These are phyloP conservation scores for Microcebus jonahi DNA, from an alignment of 2,113 vertebrate genomes.

Conservation along the genomic window DNA sequence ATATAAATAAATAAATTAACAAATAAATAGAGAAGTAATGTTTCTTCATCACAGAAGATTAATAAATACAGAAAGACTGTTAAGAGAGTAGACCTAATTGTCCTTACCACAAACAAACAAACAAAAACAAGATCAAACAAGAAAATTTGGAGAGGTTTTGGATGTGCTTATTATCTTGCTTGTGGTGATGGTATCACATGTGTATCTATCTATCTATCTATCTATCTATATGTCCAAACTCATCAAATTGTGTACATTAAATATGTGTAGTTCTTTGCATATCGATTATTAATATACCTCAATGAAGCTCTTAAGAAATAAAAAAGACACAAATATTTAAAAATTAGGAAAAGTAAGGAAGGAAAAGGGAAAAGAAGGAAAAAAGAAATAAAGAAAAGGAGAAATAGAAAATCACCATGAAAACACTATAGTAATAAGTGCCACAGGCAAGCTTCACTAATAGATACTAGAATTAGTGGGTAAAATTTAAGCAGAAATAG, in stretches of 20 bases:
- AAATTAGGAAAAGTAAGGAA: not conserved
- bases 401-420: not conserved
- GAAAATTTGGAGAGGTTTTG: not conserved
- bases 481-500: not conserved
- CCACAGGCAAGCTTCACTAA: not conserved
- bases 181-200: not conserved
- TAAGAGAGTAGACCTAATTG: not conserved
- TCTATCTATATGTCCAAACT: not conserved
- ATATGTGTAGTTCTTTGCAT: not conserved
- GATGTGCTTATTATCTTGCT: not conserved
- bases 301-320: not conserved
- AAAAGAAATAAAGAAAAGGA: not conserved
- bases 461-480: not conserved
- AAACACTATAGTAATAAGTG: not conserved
- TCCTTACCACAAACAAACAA: not conserved
- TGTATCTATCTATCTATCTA: too few species aligned
- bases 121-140: not conserved
- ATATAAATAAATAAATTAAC: not conserved
- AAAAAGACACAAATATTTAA: not conserved
- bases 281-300: not conserved
- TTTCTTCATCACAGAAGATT: not conserved
- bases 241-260: not conserved
- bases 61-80: not conserved
- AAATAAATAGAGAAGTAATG: not conserved
- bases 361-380: not conserved